phyloP scores from a whole-genome alignment of 2,797 vertebrate genomes.

The Alcedo atthis region DNA sequence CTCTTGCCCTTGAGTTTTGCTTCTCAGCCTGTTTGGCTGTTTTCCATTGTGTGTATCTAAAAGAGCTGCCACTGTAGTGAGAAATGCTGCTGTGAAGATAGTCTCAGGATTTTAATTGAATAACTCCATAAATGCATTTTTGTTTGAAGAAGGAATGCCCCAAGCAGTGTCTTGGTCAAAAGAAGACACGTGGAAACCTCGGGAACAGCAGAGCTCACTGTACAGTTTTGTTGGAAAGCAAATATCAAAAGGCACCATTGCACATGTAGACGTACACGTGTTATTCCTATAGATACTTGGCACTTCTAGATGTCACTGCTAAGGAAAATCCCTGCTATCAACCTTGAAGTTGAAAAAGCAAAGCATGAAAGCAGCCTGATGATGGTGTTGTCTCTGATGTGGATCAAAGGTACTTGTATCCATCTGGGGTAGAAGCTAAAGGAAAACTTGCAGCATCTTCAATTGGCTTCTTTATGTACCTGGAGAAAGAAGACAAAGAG shows the following conservation, averaged over 20 bases:
- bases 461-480: background rate
- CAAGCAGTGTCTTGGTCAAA: background rate
- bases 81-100: background rate
- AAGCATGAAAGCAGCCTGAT: background rate
- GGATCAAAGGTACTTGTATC: background rate
- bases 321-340: background rate
- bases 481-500: background rate
- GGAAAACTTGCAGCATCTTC: background rate
- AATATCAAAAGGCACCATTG: background rate
- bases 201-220: background rate
- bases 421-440: background rate
- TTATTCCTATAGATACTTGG: background rate
- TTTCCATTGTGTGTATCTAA: background rate
- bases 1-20: background rate
- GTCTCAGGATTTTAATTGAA: background rate
- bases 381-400: background rate
- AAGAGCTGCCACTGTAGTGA: background rate
- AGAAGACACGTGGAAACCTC: background rate
- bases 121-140: background rate
- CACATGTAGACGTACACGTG: background rate
- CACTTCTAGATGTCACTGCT: background rate
- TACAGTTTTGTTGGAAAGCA: background rate
- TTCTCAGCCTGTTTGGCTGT: slow-evolving; percentile 1
- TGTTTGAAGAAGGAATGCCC: background rate
- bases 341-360: background rate